These are phyloP conservation scores for Coranthus polyacanthus DNA, from an alignment of 2,797 vertebrate genomes.

Conservation along the genomic window DNA sequence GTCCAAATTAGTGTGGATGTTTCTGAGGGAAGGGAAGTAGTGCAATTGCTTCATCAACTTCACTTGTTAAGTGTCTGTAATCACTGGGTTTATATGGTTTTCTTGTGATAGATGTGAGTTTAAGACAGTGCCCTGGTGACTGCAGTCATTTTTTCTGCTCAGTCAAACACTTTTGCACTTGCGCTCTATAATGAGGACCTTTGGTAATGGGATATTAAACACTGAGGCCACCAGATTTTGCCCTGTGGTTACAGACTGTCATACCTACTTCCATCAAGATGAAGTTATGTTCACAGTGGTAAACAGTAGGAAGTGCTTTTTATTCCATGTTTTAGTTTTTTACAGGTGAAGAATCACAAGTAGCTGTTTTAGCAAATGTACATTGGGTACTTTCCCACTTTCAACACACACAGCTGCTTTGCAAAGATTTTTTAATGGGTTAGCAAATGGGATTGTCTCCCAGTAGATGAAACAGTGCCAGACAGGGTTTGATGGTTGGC, in stretches of 20 bases:
- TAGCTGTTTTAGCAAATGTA: too few species aligned
- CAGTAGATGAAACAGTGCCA: not conserved
- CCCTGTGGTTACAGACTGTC: not conserved
- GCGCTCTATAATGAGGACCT: constrained; percentile 26
- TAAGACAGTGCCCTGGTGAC: not conserved
- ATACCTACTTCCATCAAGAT: not conserved
- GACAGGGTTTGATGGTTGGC: too few species aligned
- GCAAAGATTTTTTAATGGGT: too few species aligned
- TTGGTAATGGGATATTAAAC: not conserved
- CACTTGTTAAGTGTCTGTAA: too few species aligned
- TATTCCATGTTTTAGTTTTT: not conserved
- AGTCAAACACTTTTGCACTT: not conserved
- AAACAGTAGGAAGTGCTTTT: constrained; percentile 28
- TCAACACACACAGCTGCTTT: too few species aligned
- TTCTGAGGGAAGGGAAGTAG: not conserved
- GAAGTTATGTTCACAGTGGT: too few species aligned
- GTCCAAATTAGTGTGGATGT: not conserved
- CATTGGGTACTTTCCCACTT: too few species aligned
- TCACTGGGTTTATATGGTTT: not conserved
- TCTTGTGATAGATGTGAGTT: not conserved
- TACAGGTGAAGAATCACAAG: too few species aligned
- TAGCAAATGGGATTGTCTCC: too few species aligned
- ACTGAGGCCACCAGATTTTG: constrained; percentile 4
- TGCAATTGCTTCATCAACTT: too few species aligned
- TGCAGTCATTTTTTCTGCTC: constrained; percentile 10